Evolutionary conservation across 2,797 vertebrate genomes (phyloP), one percentile per base, ranked within the genome.

Genomic region (Enteromius anoplus): DNA sequence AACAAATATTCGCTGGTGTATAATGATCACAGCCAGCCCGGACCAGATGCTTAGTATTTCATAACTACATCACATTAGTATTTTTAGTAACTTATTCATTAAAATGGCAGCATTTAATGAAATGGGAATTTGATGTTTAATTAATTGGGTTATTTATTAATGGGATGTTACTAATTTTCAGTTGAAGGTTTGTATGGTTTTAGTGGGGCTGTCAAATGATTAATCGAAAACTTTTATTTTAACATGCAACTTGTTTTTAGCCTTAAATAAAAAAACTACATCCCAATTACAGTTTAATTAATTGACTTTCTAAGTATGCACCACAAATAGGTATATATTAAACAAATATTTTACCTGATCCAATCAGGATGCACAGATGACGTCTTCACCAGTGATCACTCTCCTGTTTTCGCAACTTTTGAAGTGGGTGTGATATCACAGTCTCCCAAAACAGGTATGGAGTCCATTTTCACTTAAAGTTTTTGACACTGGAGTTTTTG

Each of bases 331-430:
- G 23, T n/a, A 11, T n/a, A 60, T 62, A 62, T 64, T 64, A 32
- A 72, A 51, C 26, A 21, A 21, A 51, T 34, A 34, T 51, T 47
- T 65, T 34, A 47, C 51, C 32, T 64, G 17, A 23, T 83, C 45
- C 34, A 77, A 23, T 15, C 53, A 96, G 95, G 95, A 75, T 96
- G 96, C 88, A 95, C 95, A 11, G 95, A 96, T 88, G 95, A 96
- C 90, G 93, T 96, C 88, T 95, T 95, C 86, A 95, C 95, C 64
- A 96, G 96, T 71, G 95, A 96, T 84, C 96, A 96, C 89, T 96
- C 96, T 1, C 95, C 96, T 86, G 95, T 96, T 87, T 96, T 96
- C 82, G 94, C 95, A 75, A 96, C 95, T 4, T 96, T 95, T 87
- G 92, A 96, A 88, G 91, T 95, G 19, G 94, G 95, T 69, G 93